Base-by-base conservation (phyloP, 2,888 invertebrate genomes). In the Erebia ligea region DNA sequence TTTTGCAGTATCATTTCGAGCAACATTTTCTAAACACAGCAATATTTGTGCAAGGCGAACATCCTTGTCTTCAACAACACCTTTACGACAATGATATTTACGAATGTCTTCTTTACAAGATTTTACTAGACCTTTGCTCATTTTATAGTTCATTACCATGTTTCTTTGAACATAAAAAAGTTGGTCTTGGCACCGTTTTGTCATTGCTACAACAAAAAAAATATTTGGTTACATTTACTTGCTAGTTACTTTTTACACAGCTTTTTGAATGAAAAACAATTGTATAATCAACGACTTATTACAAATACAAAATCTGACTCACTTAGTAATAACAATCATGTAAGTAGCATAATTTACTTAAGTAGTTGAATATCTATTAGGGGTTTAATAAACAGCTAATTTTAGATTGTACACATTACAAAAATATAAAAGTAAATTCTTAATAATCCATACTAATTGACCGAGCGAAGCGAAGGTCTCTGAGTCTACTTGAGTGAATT, bases 91-190 rank as follows among this genome's bases (percentile, higher is more conserved):
- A 73, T 96, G 96, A 84, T 98, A 96, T 75, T 94, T 95, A 78
- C 96, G 95, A 50, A 99, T 98, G 80, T 99, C 99, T 75, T 97
- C 96, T 81, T 96, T 96, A 84, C 99, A 99, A 2, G 98, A 96
- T 82, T 96, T 95, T 45, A 97, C 97, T 70, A 99, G 93, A 0
- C 98, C 98, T 86, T 96, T 97, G 81, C 98, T 98, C 68, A 98
- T 96, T 85, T 95, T 96, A 84, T 98, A 99, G 90, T 99, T 98
- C 83, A 97, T 96, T 8, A 97, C 96, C 82, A 99, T 97, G 75
- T 98, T 94, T 87, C 96, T 96, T 87, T 99, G 98, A 73, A 98
- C 95, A 81, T 97, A 95, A 58, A 96, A 95, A 70, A 99, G 93
- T 84, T 98, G 97, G 71, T 97, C 96, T 75, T 96, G 95, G 82